Base-by-base conservation (phyloP, 1,140 invertebrate genomes). In the Euschistus heros region DNA sequence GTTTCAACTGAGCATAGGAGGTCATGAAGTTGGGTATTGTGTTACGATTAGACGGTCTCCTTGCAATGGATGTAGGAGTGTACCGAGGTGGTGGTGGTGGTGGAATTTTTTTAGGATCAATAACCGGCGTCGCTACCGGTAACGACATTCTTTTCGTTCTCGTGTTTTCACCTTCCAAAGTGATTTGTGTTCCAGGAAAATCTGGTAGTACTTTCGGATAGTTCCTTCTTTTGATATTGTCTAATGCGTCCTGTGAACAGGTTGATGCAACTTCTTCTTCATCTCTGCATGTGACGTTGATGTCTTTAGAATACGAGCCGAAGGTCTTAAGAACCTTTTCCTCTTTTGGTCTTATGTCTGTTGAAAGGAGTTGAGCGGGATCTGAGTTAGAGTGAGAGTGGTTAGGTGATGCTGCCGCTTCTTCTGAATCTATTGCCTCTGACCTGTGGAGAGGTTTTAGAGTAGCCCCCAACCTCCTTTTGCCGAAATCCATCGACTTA, bases 141-240 rank as follows among this genome's bases (percentile, higher is more conserved):
- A 77, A 70, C 69, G 77, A 75, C 69, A 72, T 73, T 70, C 71
- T 61, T 69, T 46, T 61, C 55, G 6, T 63, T 54, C 52, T 67
- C 57, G 44, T 47, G 47, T 18, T 24, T 20, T 30, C 27, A 15
- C 18, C 13, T 24, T 20, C 42, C 18, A 26, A 57, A 52, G 33
- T 30, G 42, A 69, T 79, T 77, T 2, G 71, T 69, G 24, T 69
- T 57, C 44, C 77, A 24, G 83, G 83, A 68, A 83, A 80, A 73
- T 88, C 88, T 20, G 88, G 89, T 27, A 91, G 72, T 7, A 91
- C 88, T 79, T 90, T 91, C 0, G 88, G 89, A 73, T 85, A 90
- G 71, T 90, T 90, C 67, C 86, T 77, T 65, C 84, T 78, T 73
- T 86, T 85, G 30, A 91, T 86, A 7, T 83, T 84, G 59, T 80